Conservation (phyloP, 1,140 invertebrate genomes). For the Xylocopa sonorina region DNA sequence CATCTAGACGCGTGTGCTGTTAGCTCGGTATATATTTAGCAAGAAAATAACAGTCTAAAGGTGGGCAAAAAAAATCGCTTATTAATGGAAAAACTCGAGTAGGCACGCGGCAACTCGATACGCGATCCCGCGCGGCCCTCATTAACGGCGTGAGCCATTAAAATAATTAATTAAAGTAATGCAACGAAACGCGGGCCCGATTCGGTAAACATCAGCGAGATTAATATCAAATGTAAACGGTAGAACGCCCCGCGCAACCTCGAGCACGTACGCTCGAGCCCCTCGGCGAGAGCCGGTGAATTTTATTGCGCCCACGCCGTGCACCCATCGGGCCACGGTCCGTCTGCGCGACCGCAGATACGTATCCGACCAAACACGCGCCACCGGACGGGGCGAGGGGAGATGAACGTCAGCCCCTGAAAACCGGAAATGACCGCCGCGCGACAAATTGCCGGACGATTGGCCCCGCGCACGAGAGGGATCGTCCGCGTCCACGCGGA, state of each 20-base stretch:
- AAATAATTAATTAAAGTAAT: slow-evolving; percentile 68
- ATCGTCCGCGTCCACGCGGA: slow-evolving; percentile 17
- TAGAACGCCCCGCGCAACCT: slow-evolving; percentile 15
- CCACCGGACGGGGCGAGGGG: neutral
- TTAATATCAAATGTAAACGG: slow-evolving; percentile 68
- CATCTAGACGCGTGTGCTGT: too few relatives aligned
- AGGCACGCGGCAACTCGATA: neutral
- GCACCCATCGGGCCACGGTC: slow-evolving; percentile 29
- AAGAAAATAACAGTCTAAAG: too few relatives aligned
- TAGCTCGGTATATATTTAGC: too few relatives aligned
- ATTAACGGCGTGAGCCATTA: slow-evolving; percentile 54
- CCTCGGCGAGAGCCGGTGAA: slow-evolving; percentile 44
- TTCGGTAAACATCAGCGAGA: slow-evolving; percentile 57
- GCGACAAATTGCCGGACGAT: slow-evolving; percentile 74
- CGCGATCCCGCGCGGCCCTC: neutral
- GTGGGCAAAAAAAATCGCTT: neutral
- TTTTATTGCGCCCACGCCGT: slow-evolving; percentile 60
- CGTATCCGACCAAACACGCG: slow-evolving; percentile 52
- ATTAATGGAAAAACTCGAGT: too few relatives aligned
- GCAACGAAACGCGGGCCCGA: slow-evolving; percentile 54
- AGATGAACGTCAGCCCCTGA: slow-evolving; percentile 45
- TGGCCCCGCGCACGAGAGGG: slow-evolving; percentile 47
- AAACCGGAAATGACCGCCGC: slow-evolving; percentile 65
- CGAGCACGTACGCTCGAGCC: slow-evolving; percentile 49
- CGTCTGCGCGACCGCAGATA: slow-evolving; percentile 59